Percentiles rank a stretch among this genome's conserved stretches.
These are phyloP conservation scores for Latrodectus elegans DNA, from an alignment of 2,888 invertebrate species.

Conservation along the genomic window DNA sequence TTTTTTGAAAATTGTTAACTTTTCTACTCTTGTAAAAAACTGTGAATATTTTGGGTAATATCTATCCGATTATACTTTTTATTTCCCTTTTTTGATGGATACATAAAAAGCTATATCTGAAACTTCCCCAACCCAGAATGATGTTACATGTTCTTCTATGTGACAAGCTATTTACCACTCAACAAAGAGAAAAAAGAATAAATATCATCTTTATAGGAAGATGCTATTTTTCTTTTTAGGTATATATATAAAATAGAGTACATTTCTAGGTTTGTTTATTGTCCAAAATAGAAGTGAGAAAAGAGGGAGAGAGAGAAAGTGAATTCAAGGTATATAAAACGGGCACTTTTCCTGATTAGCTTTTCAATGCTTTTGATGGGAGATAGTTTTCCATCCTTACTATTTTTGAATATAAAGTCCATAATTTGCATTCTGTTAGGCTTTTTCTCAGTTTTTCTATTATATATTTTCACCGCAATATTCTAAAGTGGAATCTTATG, in stretches of 20 bases:
- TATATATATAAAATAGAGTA: conserved; percentile 19
- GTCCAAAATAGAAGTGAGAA: conserved; percentile 27
- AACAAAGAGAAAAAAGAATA: not conserved
- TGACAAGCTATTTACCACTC: conserved; percentile 34
- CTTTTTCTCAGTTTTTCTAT: too few relatives aligned
- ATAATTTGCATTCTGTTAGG: too few relatives aligned
- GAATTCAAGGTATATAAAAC: conserved; percentile 48
- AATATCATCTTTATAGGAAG: not conserved
- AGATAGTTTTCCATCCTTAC: conserved; percentile 85
- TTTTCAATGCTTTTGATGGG: conserved; percentile 80
- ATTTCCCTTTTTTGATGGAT: conserved; percentile 2
- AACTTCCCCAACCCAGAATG: conserved; percentile 1
- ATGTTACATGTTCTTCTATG: conserved; percentile 4
- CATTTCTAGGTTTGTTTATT: conserved; percentile 56
- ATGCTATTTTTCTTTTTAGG: conserved; percentile 5
- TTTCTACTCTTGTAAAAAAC: too few relatives aligned
- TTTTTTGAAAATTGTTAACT: too few relatives aligned
- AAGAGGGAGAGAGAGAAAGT: conserved; percentile 4
- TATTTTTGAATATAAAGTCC: too few relatives aligned
- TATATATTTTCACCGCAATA: too few relatives aligned
- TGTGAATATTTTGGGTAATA: not conserved
- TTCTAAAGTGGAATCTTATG: too few relatives aligned
- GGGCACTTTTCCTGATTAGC: conserved; percentile 56
- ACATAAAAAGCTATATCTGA: not conserved
- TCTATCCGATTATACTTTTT: not conserved